Base-by-base conservation (phyloP, 2,113 vertebrate species). In the Canis aureus region DNA sequence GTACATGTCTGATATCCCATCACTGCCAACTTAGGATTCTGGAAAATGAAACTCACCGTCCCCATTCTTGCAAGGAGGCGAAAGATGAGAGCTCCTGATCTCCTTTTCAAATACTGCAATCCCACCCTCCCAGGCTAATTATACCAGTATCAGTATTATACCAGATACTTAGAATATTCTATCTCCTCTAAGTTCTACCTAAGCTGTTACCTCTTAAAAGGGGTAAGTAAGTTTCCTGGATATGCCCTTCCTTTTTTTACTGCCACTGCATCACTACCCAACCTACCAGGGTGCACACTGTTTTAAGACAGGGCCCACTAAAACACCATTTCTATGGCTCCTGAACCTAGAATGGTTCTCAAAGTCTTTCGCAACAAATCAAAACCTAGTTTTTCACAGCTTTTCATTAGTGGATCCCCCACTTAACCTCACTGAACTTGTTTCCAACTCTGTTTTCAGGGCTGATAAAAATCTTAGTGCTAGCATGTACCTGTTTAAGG, bases 401-500 rank as follows among this genome's bases (percentile, higher is more conserved):
- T 91, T 80, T 67, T 11, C 23, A 22, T 27, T 38, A 92, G 29
- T 35, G 15, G 17, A 29, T n/a, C 27, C 20, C 43, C 79, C n/a
- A 60, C 17, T 25, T 27, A 66, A 73, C 59, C 85, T 67, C 80
- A 89, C 51, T 12, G 60, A 80, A 64, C 32, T 89, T 64, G 49
- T 51, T 95, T 92, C 43, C 15, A 73, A 32, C 38, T 66, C 59
- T 67, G 11, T 79, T 92, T 86, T 95, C 23, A 29, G 11, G 49
- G 62, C 22, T 78, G 60, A 93, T 66, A 79, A 80, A 97, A 89
- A 92, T 55, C 82, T 92, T n/a, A 89, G 43, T 38, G 51, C 80
- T 60, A 62, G 35, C 20, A n/a, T 76, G 20, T 16, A 35, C 82
- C 55, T 89, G 76, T 38, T 69, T 62, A n/a, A n/a, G 71, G 73